Evolutionary conservation across 2,113 vertebrate genomes (phyloP), one percentile per base, ranked within the genome.

Genomic region (Eretmodus cyanostictus): DNA sequence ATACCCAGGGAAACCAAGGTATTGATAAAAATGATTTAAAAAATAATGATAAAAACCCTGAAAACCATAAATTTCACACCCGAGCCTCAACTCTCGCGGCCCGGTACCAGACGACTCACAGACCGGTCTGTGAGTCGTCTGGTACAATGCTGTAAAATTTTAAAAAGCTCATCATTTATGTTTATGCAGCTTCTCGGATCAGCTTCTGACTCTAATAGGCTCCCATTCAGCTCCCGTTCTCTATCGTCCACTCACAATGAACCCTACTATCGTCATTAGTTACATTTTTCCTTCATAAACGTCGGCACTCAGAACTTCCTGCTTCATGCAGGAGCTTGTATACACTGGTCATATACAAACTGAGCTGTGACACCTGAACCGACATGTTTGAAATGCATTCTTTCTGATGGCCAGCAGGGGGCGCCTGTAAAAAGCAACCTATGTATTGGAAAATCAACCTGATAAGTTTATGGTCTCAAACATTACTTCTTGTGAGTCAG

Each of bases 71-170:
- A 59, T 29, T 59, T 29, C 55, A 29, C 55, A 57, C 24, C 24
- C 3, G 3, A 57, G 13, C 7, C 55, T 59, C 3, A 59, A 9
- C 13, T 29, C 27, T 59, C 12, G 7, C 3, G 0, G 54, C 3
- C 12, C 7, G 2, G 22, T 3, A 54, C 53, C 22, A 55, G 53
- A 4, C 4, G 6, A 24, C 53, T 2, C 1, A 55, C n/a, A 24
- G 53, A 24, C n/a, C 6, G 0, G n/a, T 54, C 53, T 55, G 6
- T 55, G 4, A 4, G 22, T 55, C 2, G 2, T 22, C 6, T 54
- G 6, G 22, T 14, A 57, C 55, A 59, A 61, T 61, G 1, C 57
- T 61, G 57, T 31, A 31, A 17, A 31, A 61, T 61, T 31, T 61
- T 17, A 17, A 61, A 61, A 66, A 36, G 17, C 17, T 66, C 31